Conservation (phyloP, 1,140 invertebrate genomes). For the Platorchestia sp. region DNA sequence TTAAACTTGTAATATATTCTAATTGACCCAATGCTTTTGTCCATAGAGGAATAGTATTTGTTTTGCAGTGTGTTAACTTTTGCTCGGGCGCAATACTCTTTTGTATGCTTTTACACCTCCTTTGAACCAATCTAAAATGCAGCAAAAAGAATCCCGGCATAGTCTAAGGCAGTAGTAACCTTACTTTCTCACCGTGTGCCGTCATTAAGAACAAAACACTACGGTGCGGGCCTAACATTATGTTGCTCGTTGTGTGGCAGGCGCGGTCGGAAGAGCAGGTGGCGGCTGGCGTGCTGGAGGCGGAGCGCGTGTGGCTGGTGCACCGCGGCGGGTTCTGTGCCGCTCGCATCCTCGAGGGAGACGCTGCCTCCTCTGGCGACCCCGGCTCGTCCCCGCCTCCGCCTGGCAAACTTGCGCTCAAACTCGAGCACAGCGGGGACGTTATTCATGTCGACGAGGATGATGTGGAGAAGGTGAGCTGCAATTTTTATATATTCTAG, state of each 20-base stretch:
- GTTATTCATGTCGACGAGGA: constrained; percentile 90
- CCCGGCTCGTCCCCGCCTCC: constrained; percentile 67
- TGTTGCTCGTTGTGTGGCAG: constrained; percentile 71
- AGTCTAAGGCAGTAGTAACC: too few relatives aligned
- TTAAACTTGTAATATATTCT: too few relatives aligned
- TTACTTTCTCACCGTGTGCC: background rate
- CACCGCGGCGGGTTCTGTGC: constrained; percentile 91
- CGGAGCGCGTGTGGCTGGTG: constrained; percentile 89
- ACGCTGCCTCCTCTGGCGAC: constrained; percentile 68
- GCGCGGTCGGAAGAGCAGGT: constrained; percentile 86
- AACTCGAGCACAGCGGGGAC: constrained; percentile 83
- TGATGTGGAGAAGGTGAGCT: constrained; percentile 86
- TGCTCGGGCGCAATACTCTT: background rate
- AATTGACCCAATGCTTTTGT: too few relatives aligned
- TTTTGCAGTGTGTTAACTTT: background rate
- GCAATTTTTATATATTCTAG: background rate
- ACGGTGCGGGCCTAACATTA: background rate
- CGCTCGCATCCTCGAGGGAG: constrained; percentile 75
- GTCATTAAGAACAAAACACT: background rate
- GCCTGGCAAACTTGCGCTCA: constrained; percentile 80
- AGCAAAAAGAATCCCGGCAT: too few relatives aligned
- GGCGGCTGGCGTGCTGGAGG: constrained; percentile 83
- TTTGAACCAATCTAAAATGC: background rate
- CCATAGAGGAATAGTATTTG: too few relatives aligned
- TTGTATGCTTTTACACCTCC: background rate